A percentile compares a stretch with the other conserved stretches of the same genome.
Evolutionary conservation across 2,888 invertebrate genomes (phyloP).

Genomic region (Synergus laeviventris): DNA sequence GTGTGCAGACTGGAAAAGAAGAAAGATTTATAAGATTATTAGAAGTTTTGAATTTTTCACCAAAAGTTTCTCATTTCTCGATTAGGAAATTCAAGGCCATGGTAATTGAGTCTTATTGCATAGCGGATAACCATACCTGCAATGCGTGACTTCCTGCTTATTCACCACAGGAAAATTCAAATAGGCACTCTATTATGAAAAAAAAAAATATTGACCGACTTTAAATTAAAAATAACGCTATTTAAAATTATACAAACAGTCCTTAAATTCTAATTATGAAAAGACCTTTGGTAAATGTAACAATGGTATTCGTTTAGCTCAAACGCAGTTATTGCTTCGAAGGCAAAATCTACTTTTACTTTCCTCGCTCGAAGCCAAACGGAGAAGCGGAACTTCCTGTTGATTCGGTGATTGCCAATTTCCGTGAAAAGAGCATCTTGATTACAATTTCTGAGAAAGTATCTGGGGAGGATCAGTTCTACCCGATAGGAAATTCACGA

Average conservation of each 20-base stretch:
- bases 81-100: slow-evolving; percentile 8
- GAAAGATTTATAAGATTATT: not conserved
- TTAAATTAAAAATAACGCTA: not conserved
- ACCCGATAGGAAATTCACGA: slow-evolving; percentile 3
- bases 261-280: not conserved
- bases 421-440: slow-evolving; percentile 41
- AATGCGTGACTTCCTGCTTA: slow-evolving; percentile 2
- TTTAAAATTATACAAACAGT: not conserved
- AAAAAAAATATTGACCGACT: not conserved
- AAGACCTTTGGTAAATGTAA: not conserved
- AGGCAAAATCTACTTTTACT: slow-evolving; percentile 3
- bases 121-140: not conserved
- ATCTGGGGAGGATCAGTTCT: slow-evolving; percentile 21
- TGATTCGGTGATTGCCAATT: slow-evolving; percentile 52
- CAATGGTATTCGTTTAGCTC: not conserved
- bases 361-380: not conserved
- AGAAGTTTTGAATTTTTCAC: not conserved
- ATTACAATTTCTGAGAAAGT: not conserved
- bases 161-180: not conserved
- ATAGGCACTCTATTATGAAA: not conserved
- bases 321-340: not conserved
- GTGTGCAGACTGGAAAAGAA: not conserved
- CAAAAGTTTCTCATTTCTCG: not conserved
- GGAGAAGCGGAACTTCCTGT: slow-evolving; percentile 45
- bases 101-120: not conserved